Conservation (phyloP, 2,888 invertebrate species). For the Sphaerophoria taeniata region DNA sequence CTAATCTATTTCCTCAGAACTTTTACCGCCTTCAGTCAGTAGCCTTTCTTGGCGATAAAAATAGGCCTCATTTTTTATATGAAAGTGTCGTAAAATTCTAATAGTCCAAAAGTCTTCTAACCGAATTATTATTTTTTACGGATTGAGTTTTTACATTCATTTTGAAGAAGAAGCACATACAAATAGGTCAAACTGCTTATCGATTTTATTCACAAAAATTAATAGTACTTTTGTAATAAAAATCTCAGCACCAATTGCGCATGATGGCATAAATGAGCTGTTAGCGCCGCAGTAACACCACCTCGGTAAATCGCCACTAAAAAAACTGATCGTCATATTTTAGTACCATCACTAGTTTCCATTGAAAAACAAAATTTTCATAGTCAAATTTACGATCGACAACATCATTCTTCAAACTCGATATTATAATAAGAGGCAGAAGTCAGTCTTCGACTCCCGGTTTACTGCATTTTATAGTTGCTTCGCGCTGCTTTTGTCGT, state of each 20-base stretch:
- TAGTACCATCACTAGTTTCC: slow-evolving; percentile 47
- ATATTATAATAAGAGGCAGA: neutral
- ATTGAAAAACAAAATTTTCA: slow-evolving; percentile 65
- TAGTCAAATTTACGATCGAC: slow-evolving; percentile 42
- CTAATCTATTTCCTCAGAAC: neutral
- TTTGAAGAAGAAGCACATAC: too few species aligned
- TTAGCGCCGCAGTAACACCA: slow-evolving; percentile 21
- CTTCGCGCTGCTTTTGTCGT: neutral
- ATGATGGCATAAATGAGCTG: slow-evolving; percentile 1
- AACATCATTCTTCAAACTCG: slow-evolving; percentile 5
- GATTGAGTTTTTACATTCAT: neutral
- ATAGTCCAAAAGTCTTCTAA: slow-evolving; percentile 37
- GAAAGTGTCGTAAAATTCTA: neutral
- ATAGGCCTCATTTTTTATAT: neutral
- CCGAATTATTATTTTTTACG: slow-evolving; percentile 41
- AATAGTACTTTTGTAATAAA: slow-evolving; percentile 37
- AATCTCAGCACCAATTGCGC: neutral
- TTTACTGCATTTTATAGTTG: slow-evolving; percentile 54
- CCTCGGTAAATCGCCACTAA: too few species aligned
- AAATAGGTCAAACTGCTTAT: neutral
- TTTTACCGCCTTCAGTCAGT: neutral
- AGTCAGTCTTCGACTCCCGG: slow-evolving; percentile 21
- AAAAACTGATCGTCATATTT: slow-evolving; percentile 26
- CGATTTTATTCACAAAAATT: neutral
- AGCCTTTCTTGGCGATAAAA: slow-evolving; percentile 17